Conservation (phyloP, 2,797 vertebrate genomes). For the Peromyscus eremicus region DNA sequence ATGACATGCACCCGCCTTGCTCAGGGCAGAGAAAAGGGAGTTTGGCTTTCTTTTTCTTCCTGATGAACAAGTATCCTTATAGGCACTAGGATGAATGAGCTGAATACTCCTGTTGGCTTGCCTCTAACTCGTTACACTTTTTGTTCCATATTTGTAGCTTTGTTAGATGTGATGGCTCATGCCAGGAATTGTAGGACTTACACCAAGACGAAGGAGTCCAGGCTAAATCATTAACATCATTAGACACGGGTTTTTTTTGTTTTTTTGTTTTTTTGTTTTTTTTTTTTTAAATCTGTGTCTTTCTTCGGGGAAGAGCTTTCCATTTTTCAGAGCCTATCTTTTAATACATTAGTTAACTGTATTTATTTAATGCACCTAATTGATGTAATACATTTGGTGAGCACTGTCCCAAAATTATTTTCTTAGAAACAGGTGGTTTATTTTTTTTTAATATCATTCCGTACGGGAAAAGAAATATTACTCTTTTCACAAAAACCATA, state of each 20-base stretch:
- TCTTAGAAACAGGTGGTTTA: conserved; percentile 4
- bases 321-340: background rate
- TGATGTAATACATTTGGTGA: background rate
- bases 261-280: too few species aligned
- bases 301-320: conserved; percentile 28
- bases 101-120: background rate
- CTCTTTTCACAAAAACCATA: conserved; percentile 17
- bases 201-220: background rate
- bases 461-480: conserved; percentile 43
- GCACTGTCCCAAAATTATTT: conserved; percentile 16
- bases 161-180: background rate
- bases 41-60: background rate
- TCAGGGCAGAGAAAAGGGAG: background rate
- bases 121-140: background rate
- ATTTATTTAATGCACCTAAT: conserved; percentile 10
- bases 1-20: background rate
- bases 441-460: background rate
- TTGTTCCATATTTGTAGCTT: background rate
- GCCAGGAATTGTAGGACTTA: background rate
- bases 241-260: background rate
- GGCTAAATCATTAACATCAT: background rate
- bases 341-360: conserved; percentile 16
- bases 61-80: background rate
- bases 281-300: background rate
- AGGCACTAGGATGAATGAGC: background rate